phyloP scores from a whole-genome alignment of 2,888 invertebrate species.

The Endotricha flammealis region DNA sequence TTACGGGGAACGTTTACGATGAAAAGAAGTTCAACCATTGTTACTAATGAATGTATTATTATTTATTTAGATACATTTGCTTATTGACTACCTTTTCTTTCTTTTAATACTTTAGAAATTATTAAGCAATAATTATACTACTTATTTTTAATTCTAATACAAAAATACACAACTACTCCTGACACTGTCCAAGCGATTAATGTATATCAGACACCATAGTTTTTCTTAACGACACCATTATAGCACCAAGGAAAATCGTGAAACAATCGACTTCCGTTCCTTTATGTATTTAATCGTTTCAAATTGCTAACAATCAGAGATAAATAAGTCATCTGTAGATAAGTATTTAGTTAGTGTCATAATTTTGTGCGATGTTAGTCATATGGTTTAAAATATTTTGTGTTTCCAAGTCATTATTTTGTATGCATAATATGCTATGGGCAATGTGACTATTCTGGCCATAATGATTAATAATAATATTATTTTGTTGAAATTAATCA shows the following conservation, averaged over 20 bases:
- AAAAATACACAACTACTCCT: constrained; percentile 15
- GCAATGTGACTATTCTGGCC: too few species aligned
- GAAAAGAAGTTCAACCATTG: constrained; percentile 78
- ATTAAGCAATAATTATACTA: constrained; percentile 4
- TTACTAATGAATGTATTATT: neutral
- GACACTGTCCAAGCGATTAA: constrained; percentile 21
- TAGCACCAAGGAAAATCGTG: constrained; percentile 29
- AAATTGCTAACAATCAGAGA: constrained; percentile 7
- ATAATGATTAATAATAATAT: too few species aligned
- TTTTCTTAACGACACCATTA: constrained; percentile 29
- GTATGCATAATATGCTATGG: too few species aligned
- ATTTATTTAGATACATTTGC: too few species aligned
- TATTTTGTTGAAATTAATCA: too few species aligned
- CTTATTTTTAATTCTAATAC: neutral
- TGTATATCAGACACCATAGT: constrained; percentile 23
- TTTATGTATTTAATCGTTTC: constrained; percentile 17
- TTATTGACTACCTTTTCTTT: too few species aligned
- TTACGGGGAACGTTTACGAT: constrained; percentile 77
- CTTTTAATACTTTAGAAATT: too few species aligned
- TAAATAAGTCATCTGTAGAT: too few species aligned
- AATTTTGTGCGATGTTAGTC: too few species aligned
- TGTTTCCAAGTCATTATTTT: too few species aligned
- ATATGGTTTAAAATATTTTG: too few species aligned
- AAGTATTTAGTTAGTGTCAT: too few species aligned
- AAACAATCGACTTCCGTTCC: constrained; percentile 43